Evolutionary conservation across 2,113 vertebrate genomes (phyloP).

Genomic region (Anoura caudifer): DNA sequence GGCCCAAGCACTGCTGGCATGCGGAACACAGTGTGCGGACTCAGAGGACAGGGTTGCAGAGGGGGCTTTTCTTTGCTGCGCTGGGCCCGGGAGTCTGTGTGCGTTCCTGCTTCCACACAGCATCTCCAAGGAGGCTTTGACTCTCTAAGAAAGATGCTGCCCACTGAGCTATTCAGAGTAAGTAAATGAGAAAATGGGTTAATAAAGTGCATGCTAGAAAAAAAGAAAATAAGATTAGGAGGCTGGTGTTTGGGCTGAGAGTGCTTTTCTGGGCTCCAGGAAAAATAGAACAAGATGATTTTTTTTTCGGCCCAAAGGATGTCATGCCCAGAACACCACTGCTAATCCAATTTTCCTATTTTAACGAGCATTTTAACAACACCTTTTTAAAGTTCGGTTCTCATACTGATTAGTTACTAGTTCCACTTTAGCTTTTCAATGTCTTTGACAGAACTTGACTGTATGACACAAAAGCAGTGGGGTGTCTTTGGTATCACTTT

Average conservation of each 20-base stretch:
- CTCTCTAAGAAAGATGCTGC: conserved; percentile 82
- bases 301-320: conserved; percentile 72
- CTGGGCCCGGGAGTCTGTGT: conserved; percentile 70
- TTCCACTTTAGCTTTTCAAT: neutral
- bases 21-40: conserved; percentile 60
- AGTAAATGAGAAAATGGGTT: conserved; percentile 85
- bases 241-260: conserved; percentile 74
- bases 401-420: neutral
- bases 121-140: conserved; percentile 81
- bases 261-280: conserved; percentile 31
- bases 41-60: conserved; percentile 79
- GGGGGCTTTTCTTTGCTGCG: conserved; percentile 72
- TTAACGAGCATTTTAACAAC: conserved; percentile 78
- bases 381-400: conserved; percentile 55
- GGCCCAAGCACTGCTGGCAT: conserved; percentile 40
- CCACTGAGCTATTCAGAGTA: conserved; percentile 83
- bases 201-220: conserved; percentile 81
- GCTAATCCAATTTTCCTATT: conserved; percentile 81
- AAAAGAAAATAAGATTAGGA: conserved; percentile 82
- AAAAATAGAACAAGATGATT: conserved; percentile 76
- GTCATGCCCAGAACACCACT: conserved; percentile 76
- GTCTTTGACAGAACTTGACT: neutral
- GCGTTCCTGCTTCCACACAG: conserved; percentile 72
- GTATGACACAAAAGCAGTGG: fast-evolving
- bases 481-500: neutral